phyloP scores from a whole-genome alignment of 2,888 invertebrate genomes.

The Andricus curvator region DNA sequence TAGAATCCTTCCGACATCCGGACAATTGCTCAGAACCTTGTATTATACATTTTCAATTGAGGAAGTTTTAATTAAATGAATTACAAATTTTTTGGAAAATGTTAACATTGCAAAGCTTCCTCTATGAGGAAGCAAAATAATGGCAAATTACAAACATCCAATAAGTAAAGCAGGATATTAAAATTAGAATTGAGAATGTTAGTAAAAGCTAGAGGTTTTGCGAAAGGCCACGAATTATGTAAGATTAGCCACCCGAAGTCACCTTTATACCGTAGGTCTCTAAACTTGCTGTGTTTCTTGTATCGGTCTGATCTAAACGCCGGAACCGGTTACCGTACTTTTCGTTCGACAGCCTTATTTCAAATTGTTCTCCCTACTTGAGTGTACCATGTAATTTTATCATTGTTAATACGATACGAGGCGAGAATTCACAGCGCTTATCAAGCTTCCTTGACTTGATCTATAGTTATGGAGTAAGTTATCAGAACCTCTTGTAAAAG shows the following conservation, averaged over 20 bases:
- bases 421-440: not conserved
- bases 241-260: not conserved
- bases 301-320: constrained; percentile 20
- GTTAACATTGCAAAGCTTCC: too few relatives aligned
- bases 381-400: not conserved
- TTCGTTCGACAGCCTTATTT: not conserved
- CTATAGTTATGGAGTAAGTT: not conserved
- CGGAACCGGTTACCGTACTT: constrained; percentile 20
- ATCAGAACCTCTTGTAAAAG: not conserved
- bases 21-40: too few relatives aligned
- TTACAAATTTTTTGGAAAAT: too few relatives aligned
- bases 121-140: too few relatives aligned
- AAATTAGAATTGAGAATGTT: not conserved
- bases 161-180: constrained; percentile 1
- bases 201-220: constrained; percentile 24
- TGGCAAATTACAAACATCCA: too few relatives aligned
- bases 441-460: not conserved
- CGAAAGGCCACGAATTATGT: constrained; percentile 26
- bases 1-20: too few relatives aligned
- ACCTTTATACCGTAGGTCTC: constrained; percentile 15
- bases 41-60: too few relatives aligned
- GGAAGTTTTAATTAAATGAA: too few relatives aligned
- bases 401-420: not conserved
- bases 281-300: constrained; percentile 29
- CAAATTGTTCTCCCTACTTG: constrained; percentile 11